Base-by-base conservation (phyloP, 2,888 invertebrate genomes). In the Minunthozetes semirufus region DNA sequence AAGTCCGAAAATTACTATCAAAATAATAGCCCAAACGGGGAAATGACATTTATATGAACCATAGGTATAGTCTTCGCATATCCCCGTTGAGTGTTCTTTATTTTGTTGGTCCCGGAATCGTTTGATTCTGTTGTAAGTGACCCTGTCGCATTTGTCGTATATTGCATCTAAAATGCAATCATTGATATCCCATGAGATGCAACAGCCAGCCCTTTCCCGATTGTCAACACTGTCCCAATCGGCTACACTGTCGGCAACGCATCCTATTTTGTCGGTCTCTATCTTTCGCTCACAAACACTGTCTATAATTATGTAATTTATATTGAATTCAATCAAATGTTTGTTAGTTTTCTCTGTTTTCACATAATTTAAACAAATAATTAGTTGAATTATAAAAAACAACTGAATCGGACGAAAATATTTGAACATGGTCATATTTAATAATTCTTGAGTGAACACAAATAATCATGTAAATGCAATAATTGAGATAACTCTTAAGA, bases 31-130 rank as follows among this genome's bases (percentile, higher is more conserved):
- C 61, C 61, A 63, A 63, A 63, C 61, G 15, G 61, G 61, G 25
- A 63, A 63, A 63, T 63, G 61, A 15, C 61, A 63, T 29, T 29
- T 29, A 5, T 27, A 63, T 27, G 61, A 63, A 29, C 61, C 61
- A 17, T 63, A 63, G 17, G 29, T 5, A 63, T 63, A 63, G 61
- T 63, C 61, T 8, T 22, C 3, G 15, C 61, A 63, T 13, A 63
- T 1, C 1, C 27, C 61, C 11, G 5, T 25, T 11, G 15, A 13
- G 61, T 63, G 27, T 2, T 29, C 29, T n/a, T 29, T 63, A 29
- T 63, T 63, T 25, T 29, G 27, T 29, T 63, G 15, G 17, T 63
- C 61, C 2, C 27, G 11, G 15, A 63, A 29, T 8, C 33, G 29
- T 63, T 63, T 63, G 17, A 63, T 25, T 9, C 61, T 25, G 25